phyloP scores from a whole-genome alignment of 2,113 vertebrate genomes.

The Propithecus coquereli region DNA sequence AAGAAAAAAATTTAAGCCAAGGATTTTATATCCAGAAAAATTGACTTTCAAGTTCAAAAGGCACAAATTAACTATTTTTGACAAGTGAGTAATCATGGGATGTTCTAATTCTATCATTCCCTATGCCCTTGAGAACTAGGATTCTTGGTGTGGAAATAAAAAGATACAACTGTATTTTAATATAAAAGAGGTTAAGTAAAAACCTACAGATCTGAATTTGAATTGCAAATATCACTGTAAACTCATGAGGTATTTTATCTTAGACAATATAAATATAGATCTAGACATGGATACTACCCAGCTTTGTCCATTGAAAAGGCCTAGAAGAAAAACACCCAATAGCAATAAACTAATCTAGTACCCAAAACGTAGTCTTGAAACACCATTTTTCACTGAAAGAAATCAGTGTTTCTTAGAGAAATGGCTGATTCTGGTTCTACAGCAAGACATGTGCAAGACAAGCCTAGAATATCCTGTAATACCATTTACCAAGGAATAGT shows the following conservation, averaged over 20 bases:
- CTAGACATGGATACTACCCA: background rate
- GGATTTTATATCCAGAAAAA: slow-evolving; percentile 21
- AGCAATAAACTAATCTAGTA: background rate
- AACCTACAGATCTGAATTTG: background rate
- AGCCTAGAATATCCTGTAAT: background rate
- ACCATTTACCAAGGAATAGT: background rate
- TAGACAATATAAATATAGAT: background rate
- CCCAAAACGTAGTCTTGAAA: background rate
- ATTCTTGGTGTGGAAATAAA: background rate
- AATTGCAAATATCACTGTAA: background rate
- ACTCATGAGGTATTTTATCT: background rate
- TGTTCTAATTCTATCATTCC: background rate
- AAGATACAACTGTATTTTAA: background rate
- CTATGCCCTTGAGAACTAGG: background rate
- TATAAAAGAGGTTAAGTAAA: background rate
- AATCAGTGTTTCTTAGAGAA: background rate
- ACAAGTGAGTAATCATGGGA: background rate
- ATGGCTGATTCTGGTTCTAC: background rate
- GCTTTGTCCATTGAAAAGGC: background rate
- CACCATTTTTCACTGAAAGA: background rate
- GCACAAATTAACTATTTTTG: background rate
- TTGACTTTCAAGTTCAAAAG: background rate
- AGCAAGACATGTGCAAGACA: background rate
- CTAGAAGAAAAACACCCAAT: background rate
- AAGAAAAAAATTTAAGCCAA: background rate